A percentile compares a stretch with the other conserved stretches of the same genome.
phyloP scores from a whole-genome alignment of 2,888 invertebrate species.

The Nephrotoma appendiculata region DNA sequence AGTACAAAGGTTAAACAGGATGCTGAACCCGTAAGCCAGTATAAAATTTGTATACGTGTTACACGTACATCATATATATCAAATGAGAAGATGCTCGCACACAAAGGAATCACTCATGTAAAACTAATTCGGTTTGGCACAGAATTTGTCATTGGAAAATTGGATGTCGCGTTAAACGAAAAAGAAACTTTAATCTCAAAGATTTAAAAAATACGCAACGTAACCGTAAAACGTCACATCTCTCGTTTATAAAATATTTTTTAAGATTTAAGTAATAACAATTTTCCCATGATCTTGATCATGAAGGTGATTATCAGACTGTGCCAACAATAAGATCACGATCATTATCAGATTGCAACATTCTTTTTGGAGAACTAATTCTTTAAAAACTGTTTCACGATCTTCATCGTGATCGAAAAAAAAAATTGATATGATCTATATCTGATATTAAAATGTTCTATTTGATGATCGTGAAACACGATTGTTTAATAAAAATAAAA shows the following conservation, averaged over 20 bases:
- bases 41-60: not conserved
- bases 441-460: not conserved
- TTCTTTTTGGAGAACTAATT: not conserved
- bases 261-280: not conserved
- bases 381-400: not conserved
- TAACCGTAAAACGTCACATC: not conserved
- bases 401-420: not conserved
- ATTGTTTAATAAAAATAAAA: not conserved
- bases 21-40: not conserved
- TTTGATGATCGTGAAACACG: not conserved
- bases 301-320: not conserved
- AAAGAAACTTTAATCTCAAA: not conserved
- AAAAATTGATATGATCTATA: not conserved
- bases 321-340: not conserved
- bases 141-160: not conserved
- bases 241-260: not conserved
- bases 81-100: not conserved
- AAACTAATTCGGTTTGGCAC: not conserved
- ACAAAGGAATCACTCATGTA: not conserved
- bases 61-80: not conserved
- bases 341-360: not conserved
- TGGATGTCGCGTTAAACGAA: not conserved
- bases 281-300: not conserved
- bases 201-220: not conserved
- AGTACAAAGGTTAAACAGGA: not conserved